Base-by-base conservation (phyloP, 2,113 vertebrate species). In the Gorsachius goisagi region DNA sequence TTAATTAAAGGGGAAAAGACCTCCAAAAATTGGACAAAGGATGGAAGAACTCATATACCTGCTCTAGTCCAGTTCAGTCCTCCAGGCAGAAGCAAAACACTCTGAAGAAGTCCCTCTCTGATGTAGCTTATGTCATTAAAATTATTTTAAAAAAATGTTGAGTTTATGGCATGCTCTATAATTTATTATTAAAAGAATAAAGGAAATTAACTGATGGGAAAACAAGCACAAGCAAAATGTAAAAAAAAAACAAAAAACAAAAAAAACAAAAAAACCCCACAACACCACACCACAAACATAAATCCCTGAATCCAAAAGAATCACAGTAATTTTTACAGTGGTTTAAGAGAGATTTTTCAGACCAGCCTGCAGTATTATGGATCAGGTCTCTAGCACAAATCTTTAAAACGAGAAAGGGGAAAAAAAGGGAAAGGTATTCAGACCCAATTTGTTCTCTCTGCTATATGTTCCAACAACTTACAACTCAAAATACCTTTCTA, bases 1-100 rank as follows among this genome's bases (percentile, higher is more conserved):
- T 35, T 73, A 85, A 97, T 92, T 95, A 92, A 96, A 96, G 53
- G 32, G 58, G 1, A 62, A 95, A 91, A 62, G 23, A 85, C 21
- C 67, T 88, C 23, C 32, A 73, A 93, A 71, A 69, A 90, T 9
- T 69, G 67, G 67, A 62, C 58, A 91, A 68, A 89, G 37, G 37
- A 59, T 20, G 14, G 14, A 88, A 53, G 41, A 86, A 44, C 15
- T 56, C 44, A 2, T 67, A 45, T 55, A 63, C 15, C 33, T 5
- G 15, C 44, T 15, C 13, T 6, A 56, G 12, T 35, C 59, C 16
- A 90, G 47, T 72, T 74, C 27, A 72, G 53, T 53, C 73, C 41
- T 91, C 30, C 56, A 89, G 67, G 92, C 66, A 83, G 35, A 95
- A 72, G 63, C 28, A 56, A 85, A 78, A 88, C 9, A 62, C 24